Percentiles rank a stretch among this genome's conserved stretches.
Evolutionary conservation across 2,888 invertebrate genomes (phyloP).

Genomic region (Zeuzera pyrina): DNA sequence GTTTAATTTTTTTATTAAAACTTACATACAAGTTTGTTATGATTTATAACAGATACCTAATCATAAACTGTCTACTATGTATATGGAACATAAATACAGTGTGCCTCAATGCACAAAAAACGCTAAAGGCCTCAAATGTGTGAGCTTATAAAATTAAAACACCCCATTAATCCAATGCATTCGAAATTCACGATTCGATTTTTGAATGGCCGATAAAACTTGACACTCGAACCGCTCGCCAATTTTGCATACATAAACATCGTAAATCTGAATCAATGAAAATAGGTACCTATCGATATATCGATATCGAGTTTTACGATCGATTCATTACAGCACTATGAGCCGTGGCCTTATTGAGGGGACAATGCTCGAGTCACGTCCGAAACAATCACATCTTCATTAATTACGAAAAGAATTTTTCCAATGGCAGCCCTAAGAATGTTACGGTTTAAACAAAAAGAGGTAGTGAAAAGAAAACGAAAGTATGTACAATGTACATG

Average conservation of each 20-base stretch:
- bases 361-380: conserved; percentile 46
- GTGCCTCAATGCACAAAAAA: too few species aligned
- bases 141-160: conserved; percentile 31
- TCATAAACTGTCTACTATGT: too few species aligned
- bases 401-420: conserved; percentile 60
- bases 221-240: conserved; percentile 54
- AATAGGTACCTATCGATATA: conserved; percentile 57
- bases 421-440: conserved; percentile 22
- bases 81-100: too few species aligned
- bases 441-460: background rate
- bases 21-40: too few species aligned
- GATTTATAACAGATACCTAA: too few species aligned
- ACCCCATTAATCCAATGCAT: conserved; percentile 44
- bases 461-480: too few species aligned
- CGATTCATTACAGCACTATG: conserved; percentile 46
- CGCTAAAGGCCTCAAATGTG: too few species aligned
- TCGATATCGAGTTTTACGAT: conserved; percentile 51
- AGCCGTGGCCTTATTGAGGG: conserved; percentile 37
- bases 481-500: too few species aligned
- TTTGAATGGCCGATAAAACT: conserved; percentile 63
- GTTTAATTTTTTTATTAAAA: too few species aligned
- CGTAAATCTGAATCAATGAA: conserved; percentile 63
- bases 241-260: conserved; percentile 61
- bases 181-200: conserved; percentile 43
- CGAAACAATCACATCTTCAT: conserved; percentile 65